Conservation (phyloP, 2,888 invertebrate species). For the Drosophila birchii region DNA sequence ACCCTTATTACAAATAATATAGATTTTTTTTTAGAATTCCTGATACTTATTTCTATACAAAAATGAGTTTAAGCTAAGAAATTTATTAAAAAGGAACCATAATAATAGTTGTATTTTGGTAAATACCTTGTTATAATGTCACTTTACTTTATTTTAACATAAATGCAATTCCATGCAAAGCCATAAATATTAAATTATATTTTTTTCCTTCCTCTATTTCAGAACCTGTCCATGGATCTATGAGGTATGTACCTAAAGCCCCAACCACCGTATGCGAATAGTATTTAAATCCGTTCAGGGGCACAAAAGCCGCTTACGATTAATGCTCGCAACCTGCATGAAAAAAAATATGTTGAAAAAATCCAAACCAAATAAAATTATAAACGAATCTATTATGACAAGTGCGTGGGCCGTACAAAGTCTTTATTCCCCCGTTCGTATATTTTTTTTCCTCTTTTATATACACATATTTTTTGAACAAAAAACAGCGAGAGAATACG, state of each 20-base stretch:
- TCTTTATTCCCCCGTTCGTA: constrained; percentile 19
- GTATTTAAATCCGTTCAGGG: constrained; percentile 39
- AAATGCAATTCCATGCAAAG: constrained; percentile 1
- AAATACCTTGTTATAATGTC: background rate
- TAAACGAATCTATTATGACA: constrained; percentile 78
- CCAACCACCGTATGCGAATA: constrained; percentile 18
- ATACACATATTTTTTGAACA: constrained; percentile 27
- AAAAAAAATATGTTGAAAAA: constrained; percentile 30
- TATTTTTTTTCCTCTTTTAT: constrained; percentile 11
- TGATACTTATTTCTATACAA: background rate
- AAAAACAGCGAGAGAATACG: constrained; percentile 44
- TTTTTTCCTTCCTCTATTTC: constrained; percentile 45
- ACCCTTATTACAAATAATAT: background rate
- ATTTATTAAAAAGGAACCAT: background rate
- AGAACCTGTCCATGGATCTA: constrained; percentile 69
- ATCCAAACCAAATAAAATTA: constrained; percentile 53
- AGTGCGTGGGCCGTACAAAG: constrained; percentile 69
- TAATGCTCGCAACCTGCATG: constrained; percentile 60
- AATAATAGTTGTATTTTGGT: too few species aligned
- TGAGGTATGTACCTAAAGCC: constrained; percentile 70
- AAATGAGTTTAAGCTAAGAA: background rate
- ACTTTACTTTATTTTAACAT: background rate
- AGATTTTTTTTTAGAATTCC: background rate
- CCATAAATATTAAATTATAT: constrained; percentile 22
- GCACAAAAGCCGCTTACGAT: constrained; percentile 68